Evolutionary conservation across 2,113 vertebrate genomes (phyloP), one percentile per base, ranked within the genome.

Genomic region (Equus quagga): DNA sequence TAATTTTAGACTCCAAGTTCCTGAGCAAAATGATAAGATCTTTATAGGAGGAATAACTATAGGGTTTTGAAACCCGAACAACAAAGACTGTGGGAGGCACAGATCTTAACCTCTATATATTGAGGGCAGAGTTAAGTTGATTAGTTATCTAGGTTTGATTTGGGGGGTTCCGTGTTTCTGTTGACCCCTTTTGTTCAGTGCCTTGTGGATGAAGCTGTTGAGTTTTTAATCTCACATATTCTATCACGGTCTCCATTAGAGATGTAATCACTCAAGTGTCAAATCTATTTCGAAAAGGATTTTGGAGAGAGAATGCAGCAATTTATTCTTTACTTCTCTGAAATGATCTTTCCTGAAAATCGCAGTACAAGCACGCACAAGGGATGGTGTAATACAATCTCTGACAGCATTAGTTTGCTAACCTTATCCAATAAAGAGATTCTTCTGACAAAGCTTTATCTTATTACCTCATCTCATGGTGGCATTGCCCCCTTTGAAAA

Each of bases 91-190:
- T 44, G 23, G 28, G 65, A 91, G 79, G 58, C 9, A 14, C 23
- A 19, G 31, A 64, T n/a, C 73, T 76, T 81, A 83, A 94, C 90
- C 76, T 88, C 26, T 33, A 0, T 12, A n/a, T 60, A 83, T 79
- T 93, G 92, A 83, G 94, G 89, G 83, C 70, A 97, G 64, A 81
- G 46, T 94, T 90, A 82, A 95, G 80, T 93, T 98, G 95, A 94
- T 96, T 95, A 91, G 72, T 49, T 91, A 75, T 62, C 93, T 94
- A n/a, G 13, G 21, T 94, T 94, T 89, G 81, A 72, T 62, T 64
- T 79, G 8, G n/a, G 70, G 64, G 13, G 14, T 6, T 85, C 36
- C 0, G 0, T 91, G 36, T 97, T 91, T 56, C 31, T 60, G 44
- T 89, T 96, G 93, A 94, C 91, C 91, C 14, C 31, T 91, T 93